These are phyloP conservation scores for Bimastos eiseni DNA, from an alignment of 2,888 invertebrate species.

Conservation along the genomic window DNA sequence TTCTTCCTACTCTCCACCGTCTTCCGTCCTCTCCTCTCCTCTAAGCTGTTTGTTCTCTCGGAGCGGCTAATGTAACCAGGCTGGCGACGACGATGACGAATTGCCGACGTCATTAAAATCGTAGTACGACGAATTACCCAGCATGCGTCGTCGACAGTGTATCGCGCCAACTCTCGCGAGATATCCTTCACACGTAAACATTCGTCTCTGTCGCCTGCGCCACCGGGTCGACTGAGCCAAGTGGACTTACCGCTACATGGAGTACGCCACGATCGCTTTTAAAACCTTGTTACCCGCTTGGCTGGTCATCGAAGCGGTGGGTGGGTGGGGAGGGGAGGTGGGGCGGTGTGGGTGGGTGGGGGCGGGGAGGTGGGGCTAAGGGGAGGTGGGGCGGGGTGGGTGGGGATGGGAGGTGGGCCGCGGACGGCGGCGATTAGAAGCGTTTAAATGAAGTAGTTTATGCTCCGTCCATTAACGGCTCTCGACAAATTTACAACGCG, in stretches of 20 bases:
- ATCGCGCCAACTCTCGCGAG: constrained; percentile 9
- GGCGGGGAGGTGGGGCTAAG: background rate
- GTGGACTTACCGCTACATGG: constrained; percentile 17
- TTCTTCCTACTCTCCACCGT: no score
- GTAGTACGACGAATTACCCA: background rate
- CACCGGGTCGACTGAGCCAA: background rate
- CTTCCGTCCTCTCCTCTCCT: no score
- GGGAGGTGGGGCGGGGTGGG: background rate
- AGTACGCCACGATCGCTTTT: constrained; percentile 19
- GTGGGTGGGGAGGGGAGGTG: background rate
- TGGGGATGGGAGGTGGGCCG: background rate
- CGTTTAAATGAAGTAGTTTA: background rate
- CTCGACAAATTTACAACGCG: constrained; percentile 6
- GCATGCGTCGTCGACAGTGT: background rate
- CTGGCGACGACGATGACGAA: background rate
- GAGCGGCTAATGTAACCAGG: background rate
- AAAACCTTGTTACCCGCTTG: constrained; percentile 22
- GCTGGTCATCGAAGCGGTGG: background rate
- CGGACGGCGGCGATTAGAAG: background rate
- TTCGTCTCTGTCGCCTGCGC: constrained; percentile 19
- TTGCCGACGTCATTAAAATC: constrained; percentile 17
- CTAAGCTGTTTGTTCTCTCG: background rate
- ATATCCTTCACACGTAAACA: constrained; percentile 14
- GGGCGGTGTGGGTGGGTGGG: background rate
- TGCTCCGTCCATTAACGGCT: background rate